Evolutionary conservation across 2,113 vertebrate genomes (phyloP), one percentile per base, ranked within the genome.

Genomic region (Coturnix japonica): DNA sequence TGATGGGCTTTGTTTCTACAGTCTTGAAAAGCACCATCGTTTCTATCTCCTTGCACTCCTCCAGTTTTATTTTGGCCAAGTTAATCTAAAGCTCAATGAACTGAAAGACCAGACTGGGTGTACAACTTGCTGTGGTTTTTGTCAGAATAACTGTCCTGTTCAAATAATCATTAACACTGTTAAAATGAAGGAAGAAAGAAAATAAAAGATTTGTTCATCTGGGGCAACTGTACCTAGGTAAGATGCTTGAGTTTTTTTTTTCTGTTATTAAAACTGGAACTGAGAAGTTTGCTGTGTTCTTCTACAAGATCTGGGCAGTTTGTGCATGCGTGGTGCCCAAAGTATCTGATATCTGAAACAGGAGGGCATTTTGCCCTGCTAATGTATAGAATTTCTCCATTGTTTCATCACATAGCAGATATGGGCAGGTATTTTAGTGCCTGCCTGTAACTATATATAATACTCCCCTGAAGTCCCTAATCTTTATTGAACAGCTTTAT

Each of bases 401-500:
- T 85, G 7, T 91, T 95, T 94, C 95, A 89, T 94, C 77, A 73
- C 63, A 51, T 3, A 47, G 22, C 65, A 77, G 76, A 71, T 37
- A 87, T 33, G 89, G 41, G 25, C 0, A 0, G 54, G 89, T n/a
- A 8, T 61, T 93, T 92, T 30, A 80, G 53, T 80, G 72, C 26
- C 75, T 92, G 56, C 37, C 10, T 84, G 73, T 44, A 67, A 91
- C 49, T 89, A 77, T 79, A 66, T 81, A 23, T 44, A 78, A 87
- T 53, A 74, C 63, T 72, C 64, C 83, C 57, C 88, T 25, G 4
- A 73, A 80, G 57, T 70, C 30, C 35, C 25, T 81, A 92, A 87
- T 88, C 84, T 73, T 91, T 84, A 74, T 83, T 88, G 57, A 90
- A 76, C 39, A 77, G 13, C 35, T 91, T 95, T 94, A 96, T 94